phyloP scores from a whole-genome alignment of 1,140 invertebrate genomes.

The Idris sp. region DNA sequence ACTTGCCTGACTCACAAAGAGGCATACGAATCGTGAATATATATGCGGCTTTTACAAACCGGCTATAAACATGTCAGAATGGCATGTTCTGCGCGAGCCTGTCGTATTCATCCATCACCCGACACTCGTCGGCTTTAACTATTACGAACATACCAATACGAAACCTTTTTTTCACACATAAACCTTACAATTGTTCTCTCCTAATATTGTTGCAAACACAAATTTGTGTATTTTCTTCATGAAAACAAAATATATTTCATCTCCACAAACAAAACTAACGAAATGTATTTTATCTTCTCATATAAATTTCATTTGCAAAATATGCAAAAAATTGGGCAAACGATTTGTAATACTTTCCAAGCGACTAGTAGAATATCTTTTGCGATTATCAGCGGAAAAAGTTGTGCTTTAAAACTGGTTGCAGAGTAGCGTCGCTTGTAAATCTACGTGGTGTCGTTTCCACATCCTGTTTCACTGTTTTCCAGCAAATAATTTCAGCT shows the following conservation, averaged over 20 bases:
- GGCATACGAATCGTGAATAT: conserved; percentile 64
- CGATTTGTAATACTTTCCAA: too few species aligned
- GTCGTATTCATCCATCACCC: conserved; percentile 75
- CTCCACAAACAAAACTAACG: too few species aligned
- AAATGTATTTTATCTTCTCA: too few species aligned
- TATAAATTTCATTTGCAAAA: too few species aligned
- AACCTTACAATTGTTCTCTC: conserved; percentile 18
- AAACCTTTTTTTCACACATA: conserved; percentile 16
- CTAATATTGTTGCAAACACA: background rate
- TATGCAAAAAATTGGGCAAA: too few species aligned
- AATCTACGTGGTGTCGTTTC: conserved; percentile 77
- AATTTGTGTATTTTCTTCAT: background rate
- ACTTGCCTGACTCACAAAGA: conserved; percentile 69
- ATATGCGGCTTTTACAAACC: conserved; percentile 68
- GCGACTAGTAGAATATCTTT: too few species aligned
- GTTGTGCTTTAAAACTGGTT: conserved; percentile 66
- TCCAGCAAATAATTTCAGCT: conserved; percentile 79
- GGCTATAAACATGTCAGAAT: conserved; percentile 76
- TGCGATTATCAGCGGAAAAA: too few species aligned
- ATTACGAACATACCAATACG: conserved; percentile 41
- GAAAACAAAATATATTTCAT: too few species aligned
- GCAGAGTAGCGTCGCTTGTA: conserved; percentile 67
- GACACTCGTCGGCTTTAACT: conserved; percentile 52
- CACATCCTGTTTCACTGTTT: conserved; percentile 79
- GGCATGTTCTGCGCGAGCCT: conserved; percentile 69